Base-by-base conservation (phyloP, 2,797 vertebrate genomes). In the Brotula barbata region DNA sequence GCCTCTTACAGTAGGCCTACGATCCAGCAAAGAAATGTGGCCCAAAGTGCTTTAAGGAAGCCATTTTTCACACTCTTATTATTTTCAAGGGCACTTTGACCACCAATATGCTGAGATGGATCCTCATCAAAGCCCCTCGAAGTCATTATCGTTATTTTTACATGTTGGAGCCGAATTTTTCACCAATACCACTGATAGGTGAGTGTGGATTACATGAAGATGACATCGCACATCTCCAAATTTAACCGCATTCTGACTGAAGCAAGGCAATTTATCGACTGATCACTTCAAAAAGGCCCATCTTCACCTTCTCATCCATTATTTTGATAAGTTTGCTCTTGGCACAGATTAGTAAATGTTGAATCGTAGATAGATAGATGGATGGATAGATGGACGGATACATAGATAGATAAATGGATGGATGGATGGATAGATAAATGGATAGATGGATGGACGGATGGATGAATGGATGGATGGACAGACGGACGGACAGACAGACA, bases 101-200 rank as follows among this genome's bases (percentile, higher is more conserved):
- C 74, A 75, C 76, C 66, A 81, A 81, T 82, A 82, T 52, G 75
- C 60, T 71, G 51, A 75, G 62, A 80, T 64, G 68, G 84, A 75
- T 80, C 83, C 81, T 83, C 81, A 78, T 86, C 79, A 68, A 73
- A 78, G 81, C 68, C 65, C 58, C 54, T 66, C 57, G 51, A 70
- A 75, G 85, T 81, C 81, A 89, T 89, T 87, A 89, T 86, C 78
- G 84, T 90, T 87, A 90, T 85, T 91, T 86, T 90, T 90, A 78
- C 70, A 84, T 75, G 79, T 85, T 54, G 60, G 71, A 64, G 54
- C 68, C 66, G 74, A 61, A 85, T 86, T 77, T 70, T 46, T 76
- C 68, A 60, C 50, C 12, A 39, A 73, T 62, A 54, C 73, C 77
- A 80, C 49, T 55, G 71, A 83, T 70, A 33, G 58, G 23, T 45